phyloP scores from a whole-genome alignment of 2,113 vertebrate species.

The Pterophyllum scalare region DNA sequence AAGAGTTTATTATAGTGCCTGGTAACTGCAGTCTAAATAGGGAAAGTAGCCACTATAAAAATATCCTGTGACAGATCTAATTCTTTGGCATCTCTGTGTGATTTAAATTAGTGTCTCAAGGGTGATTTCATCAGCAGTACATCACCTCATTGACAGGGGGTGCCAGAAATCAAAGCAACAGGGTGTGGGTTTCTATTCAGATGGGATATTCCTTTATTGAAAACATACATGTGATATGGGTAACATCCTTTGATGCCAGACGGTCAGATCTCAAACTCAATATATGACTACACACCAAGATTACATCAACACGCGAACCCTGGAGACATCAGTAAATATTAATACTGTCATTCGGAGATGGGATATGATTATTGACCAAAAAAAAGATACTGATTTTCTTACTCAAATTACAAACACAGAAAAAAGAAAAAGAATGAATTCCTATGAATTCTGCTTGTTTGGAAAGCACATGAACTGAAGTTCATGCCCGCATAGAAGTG shows the following conservation, averaged over 20 bases:
- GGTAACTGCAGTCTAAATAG: not conserved
- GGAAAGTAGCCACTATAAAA: not conserved
- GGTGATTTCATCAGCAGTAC: conserved; percentile 20
- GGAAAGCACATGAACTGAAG: conserved; percentile 10
- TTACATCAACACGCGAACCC: conserved; percentile 8
- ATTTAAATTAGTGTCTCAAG: not conserved
- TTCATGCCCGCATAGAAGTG: not conserved
- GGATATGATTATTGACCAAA: conserved; percentile 1
- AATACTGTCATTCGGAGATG: not conserved
- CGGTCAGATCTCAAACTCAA: conserved; percentile 10
- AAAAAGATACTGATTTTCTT: not conserved
- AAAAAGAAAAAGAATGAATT: not conserved
- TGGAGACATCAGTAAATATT: conserved; percentile 1
- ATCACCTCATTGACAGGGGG: conserved; percentile 42
- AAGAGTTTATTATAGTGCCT: not conserved
- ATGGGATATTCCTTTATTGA: conserved; percentile 30
- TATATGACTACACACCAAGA: not conserved
- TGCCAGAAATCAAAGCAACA: conserved; percentile 59
- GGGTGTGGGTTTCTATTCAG: not conserved
- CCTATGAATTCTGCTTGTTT: conserved; percentile 18
- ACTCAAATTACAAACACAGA: not conserved
- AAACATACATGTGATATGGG: conserved; percentile 21
- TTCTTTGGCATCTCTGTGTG: not conserved
- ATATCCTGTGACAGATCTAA: not conserved
- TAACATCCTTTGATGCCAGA: conserved; percentile 8